phyloP scores from a whole-genome alignment of 2,888 invertebrate genomes.

The Volucella bombylans region DNA sequence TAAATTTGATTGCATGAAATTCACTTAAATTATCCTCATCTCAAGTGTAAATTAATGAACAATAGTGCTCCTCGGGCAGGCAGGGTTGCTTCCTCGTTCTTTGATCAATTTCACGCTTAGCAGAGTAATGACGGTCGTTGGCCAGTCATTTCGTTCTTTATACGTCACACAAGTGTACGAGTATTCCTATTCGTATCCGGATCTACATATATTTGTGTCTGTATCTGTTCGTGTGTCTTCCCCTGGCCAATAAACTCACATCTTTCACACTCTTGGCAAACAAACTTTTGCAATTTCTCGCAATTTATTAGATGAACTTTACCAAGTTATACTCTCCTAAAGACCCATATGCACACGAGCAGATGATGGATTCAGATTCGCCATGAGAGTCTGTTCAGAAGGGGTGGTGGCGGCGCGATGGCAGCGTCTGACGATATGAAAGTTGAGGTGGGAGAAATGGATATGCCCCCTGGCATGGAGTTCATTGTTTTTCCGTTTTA shows the following conservation, averaged over 20 bases:
- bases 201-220: no score
- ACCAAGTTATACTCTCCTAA: slow-evolving; percentile 54
- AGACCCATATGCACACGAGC: slow-evolving; percentile 28
- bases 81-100: slow-evolving; percentile 6
- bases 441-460: slow-evolving; percentile 6
- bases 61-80: slow-evolving; percentile 17
- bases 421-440: not conserved
- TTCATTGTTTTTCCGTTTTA: slow-evolving; percentile 71
- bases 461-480: slow-evolving; percentile 47
- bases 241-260: slow-evolving; percentile 9
- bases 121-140: slow-evolving; percentile 29
- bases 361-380: slow-evolving; percentile 68
- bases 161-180: slow-evolving; percentile 29
- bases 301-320: slow-evolving; percentile 73
- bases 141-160: slow-evolving; percentile 22
- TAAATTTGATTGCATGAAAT: slow-evolving; percentile 63
- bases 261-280: slow-evolving; percentile 31
- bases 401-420: slow-evolving; percentile 11
- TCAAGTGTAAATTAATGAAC: slow-evolving; percentile 65
- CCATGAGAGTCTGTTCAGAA: slow-evolving; percentile 44
- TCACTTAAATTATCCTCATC: slow-evolving; percentile 50
- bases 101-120: slow-evolving; percentile 46
- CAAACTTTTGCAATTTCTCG: slow-evolving; percentile 70
- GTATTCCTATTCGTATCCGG: no score
- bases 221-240: not conserved